These are phyloP conservation scores for Onychorhynchus coronatus DNA, from an alignment of 2,113 vertebrate genomes.

Conservation along the genomic window DNA sequence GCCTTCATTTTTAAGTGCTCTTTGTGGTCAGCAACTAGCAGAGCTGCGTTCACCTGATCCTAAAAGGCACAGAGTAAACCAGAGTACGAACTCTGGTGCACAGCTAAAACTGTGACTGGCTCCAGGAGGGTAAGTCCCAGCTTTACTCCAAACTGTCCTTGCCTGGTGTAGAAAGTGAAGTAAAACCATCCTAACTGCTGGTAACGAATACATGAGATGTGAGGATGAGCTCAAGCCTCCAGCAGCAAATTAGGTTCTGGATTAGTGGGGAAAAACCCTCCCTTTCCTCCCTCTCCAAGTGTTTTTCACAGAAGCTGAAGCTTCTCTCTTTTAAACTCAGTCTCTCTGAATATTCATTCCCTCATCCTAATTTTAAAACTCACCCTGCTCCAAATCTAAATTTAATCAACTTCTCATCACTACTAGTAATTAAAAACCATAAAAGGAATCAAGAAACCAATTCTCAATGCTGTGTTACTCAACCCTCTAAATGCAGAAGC, in stretches of 20 bases:
- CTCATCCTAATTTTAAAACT: neutral
- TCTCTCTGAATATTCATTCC: neutral
- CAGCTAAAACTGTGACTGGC: neutral
- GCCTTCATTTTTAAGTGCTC: neutral
- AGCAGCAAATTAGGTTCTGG: neutral
- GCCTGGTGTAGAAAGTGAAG: neutral
- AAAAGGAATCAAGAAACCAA: neutral
- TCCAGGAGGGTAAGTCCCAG: neutral
- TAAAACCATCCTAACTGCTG: neutral
- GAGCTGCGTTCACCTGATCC: neutral
- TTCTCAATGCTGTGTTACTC: neutral
- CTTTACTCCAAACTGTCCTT: neutral
- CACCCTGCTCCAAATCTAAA: neutral
- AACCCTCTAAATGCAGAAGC: neutral
- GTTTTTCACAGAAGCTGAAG: neutral
- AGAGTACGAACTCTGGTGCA: neutral
- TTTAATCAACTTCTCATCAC: neutral
- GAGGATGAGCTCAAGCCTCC: neutral
- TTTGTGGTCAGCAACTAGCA: neutral
- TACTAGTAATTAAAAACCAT: neutral
- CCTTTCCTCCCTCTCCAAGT: neutral
- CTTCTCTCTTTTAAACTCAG: neutral
- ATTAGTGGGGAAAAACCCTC: neutral
- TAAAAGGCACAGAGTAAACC: neutral
- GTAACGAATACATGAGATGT: neutral